Evolutionary conservation across 2,113 vertebrate genomes (phyloP).

Genomic region (Poeciliopsis retropinna): DNA sequence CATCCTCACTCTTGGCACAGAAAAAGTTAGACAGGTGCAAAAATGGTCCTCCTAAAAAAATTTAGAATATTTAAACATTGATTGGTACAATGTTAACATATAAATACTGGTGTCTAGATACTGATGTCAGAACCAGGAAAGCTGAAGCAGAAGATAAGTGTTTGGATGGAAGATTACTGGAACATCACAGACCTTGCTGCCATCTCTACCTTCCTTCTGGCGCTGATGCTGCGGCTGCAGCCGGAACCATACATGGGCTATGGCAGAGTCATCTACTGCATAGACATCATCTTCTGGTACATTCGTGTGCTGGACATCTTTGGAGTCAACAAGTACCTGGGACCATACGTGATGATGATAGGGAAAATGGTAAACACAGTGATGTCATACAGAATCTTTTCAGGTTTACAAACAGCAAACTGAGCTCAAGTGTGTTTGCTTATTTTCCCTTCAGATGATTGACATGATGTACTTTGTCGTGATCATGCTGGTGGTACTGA

Average conservation of each 20-base stretch:
- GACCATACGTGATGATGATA: slow-evolving; percentile 99
- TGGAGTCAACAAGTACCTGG: slow-evolving; percentile 98
- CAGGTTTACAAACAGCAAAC: not conserved
- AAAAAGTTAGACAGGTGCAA: slow-evolving; percentile 94
- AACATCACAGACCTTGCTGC: slow-evolving; percentile 96
- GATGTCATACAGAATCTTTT: not conserved
- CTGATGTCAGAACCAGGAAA: slow-evolving; percentile 99
- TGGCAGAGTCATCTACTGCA: slow-evolving; percentile 96
- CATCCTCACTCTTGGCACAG: slow-evolving; percentile 90
- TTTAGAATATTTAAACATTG: not conserved
- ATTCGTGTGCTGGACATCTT: slow-evolving; percentile 98
- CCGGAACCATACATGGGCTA: slow-evolving; percentile 96
- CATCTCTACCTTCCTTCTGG: slow-evolving; percentile 90
- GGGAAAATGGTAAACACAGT: slow-evolving; percentile 92
- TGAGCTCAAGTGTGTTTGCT: not conserved
- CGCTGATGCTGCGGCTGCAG: slow-evolving; percentile 90
- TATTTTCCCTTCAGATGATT: slow-evolving; percentile 87
- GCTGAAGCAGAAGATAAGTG: slow-evolving; percentile 95
- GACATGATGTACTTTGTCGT: slow-evolving; percentile 99
- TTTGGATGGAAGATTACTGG: slow-evolving; percentile 99
- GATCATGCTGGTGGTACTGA: slow-evolving; percentile 98
- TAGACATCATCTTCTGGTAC: slow-evolving; percentile 99
- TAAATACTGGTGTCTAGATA: slow-evolving; percentile 82
- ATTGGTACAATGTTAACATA: not conserved
- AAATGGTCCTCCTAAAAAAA: not conserved